These are phyloP conservation scores for Chrysolina haemoptera DNA, from an alignment of 2,888 invertebrate species.

Conservation along the genomic window DNA sequence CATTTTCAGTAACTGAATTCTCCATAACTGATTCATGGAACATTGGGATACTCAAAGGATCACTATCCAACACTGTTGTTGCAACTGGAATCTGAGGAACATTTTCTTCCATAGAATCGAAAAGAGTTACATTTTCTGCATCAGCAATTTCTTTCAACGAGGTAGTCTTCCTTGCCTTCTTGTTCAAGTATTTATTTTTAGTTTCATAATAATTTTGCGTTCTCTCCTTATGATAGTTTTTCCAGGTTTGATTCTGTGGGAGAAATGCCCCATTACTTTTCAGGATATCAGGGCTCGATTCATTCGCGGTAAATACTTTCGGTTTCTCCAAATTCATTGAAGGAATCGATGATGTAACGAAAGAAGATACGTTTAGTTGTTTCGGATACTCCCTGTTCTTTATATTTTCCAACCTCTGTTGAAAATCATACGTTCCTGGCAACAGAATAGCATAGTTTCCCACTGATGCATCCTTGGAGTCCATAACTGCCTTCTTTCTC, in stretches of 20 bases:
- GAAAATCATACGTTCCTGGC: slow-evolving; percentile 54
- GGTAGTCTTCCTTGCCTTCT: slow-evolving; percentile 11
- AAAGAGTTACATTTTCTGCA: background rate
- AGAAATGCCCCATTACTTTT: background rate
- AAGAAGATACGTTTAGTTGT: slow-evolving; percentile 8
- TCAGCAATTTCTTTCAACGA: background rate
- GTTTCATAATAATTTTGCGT: slow-evolving; percentile 36
- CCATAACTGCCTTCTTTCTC: slow-evolving; percentile 41
- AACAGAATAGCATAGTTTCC: slow-evolving; percentile 58
- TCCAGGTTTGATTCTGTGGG: background rate
- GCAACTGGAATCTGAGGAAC: background rate
- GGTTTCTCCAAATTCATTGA: background rate
- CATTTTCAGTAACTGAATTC: background rate
- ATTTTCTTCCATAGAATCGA: background rate
- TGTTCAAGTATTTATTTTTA: slow-evolving; percentile 32
- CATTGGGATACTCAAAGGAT: background rate
- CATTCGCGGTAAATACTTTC: slow-evolving; percentile 6
- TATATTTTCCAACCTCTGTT: slow-evolving; percentile 52
- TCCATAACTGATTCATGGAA: background rate
- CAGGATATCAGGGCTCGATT: slow-evolving; percentile 30
- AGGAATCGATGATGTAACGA: slow-evolving; percentile 27
- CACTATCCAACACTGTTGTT: background rate
- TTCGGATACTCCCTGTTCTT: slow-evolving; percentile 30
- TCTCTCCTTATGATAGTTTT: slow-evolving; percentile 34
- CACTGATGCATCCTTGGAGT: slow-evolving; percentile 57